Evolutionary conservation across 1,140 invertebrate species (phyloP).

Genomic region (Danaus melanippus): DNA sequence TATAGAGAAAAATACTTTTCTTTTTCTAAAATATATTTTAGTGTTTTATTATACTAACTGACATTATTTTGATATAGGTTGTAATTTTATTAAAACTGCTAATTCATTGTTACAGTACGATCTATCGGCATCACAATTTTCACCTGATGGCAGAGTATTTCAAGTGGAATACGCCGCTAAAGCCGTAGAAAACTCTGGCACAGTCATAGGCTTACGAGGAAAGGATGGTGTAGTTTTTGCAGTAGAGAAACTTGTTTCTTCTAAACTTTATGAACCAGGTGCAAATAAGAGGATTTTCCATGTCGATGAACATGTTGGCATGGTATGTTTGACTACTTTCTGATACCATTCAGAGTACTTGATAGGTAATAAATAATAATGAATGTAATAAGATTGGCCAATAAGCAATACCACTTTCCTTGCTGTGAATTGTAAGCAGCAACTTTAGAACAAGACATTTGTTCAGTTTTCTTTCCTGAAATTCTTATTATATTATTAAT

Average conservation of each 20-base stretch:
- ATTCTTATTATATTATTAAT: background rate
- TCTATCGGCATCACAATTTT: constrained; percentile 99
- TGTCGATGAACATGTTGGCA: constrained; percentile 95
- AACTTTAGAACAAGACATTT: background rate
- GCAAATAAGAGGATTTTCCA: constrained; percentile 96
- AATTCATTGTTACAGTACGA: constrained; percentile 84
- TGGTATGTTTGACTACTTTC: constrained; percentile 74
- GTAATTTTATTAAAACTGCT: constrained; percentile 25
- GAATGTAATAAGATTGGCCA: too few species aligned
- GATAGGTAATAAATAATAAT: too few species aligned
- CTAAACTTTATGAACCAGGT: constrained; percentile 95
- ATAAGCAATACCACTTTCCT: too few species aligned
- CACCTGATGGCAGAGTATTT: constrained; percentile 98
- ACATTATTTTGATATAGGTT: constrained; percentile 21
- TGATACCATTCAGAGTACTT: background rate
- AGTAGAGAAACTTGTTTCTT: constrained; percentile 98
- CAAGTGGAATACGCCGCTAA: constrained; percentile 99
- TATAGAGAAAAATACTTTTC: too few species aligned
- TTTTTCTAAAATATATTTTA: too few species aligned
- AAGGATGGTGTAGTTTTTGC: constrained; percentile 98
- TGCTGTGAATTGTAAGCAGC: background rate
- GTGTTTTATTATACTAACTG: too few species aligned
- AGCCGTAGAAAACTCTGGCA: constrained; percentile 99
- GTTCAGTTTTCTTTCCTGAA: too few species aligned
- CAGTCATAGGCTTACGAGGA: constrained; percentile 93